Conservation (phyloP, 2,113 vertebrate species). For the Desmodus rotundus region DNA sequence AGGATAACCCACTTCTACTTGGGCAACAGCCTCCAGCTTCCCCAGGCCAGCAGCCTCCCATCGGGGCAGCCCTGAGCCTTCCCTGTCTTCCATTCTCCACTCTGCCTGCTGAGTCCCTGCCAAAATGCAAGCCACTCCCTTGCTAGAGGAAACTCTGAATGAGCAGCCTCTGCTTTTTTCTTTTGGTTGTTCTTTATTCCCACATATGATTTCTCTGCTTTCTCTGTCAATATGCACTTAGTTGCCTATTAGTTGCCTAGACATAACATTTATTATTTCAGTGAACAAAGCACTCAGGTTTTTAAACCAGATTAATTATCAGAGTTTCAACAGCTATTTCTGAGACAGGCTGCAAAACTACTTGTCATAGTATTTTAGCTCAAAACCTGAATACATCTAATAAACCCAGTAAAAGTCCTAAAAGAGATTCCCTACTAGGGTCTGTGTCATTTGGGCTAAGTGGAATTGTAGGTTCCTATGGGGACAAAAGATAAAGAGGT, state of each 20-base stretch:
- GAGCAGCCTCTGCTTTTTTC: not conserved
- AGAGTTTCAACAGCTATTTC: not conserved
- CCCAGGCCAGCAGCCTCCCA: not conserved
- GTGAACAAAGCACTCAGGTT: not conserved
- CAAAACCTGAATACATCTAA: not conserved
- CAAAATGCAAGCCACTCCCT: not conserved
- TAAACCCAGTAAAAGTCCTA: not conserved
- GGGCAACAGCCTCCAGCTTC: no score
- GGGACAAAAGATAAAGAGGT: not conserved
- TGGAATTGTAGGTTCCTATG: not conserved
- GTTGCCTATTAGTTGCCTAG: accelerated
- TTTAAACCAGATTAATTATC: not conserved
- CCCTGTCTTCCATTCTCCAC: accelerated
- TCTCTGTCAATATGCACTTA: accelerated
- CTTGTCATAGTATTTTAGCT: not conserved
- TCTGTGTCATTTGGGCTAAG: not conserved
- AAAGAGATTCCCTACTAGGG: not conserved
- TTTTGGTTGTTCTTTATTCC: not conserved
- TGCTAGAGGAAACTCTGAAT: not conserved
- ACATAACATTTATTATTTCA: not conserved
- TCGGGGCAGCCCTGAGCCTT: not conserved
- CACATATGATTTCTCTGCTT: not conserved
- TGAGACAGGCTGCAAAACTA: not conserved
- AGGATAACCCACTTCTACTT: no score
- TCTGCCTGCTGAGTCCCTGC: not conserved